phyloP scores from a whole-genome alignment of 2,888 invertebrate species.

The Dione juno region DNA sequence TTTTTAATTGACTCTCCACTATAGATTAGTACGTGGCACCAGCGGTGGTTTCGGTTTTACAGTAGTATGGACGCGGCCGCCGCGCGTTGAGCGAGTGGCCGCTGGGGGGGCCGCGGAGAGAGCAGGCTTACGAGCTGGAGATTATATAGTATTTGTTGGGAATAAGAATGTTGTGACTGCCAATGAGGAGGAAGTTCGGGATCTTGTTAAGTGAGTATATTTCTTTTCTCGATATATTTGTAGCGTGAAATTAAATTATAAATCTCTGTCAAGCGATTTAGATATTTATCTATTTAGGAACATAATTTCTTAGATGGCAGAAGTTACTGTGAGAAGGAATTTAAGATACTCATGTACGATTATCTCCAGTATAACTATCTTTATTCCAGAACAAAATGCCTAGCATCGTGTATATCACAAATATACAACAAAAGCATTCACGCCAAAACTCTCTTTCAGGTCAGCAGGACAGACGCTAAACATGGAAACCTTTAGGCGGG shows the following conservation, averaged over 20 bases:
- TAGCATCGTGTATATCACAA: no score
- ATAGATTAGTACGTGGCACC: constrained; percentile 76
- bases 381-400: neutral
- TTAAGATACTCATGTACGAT: no score
- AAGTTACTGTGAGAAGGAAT: no score
- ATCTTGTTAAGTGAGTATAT: constrained; percentile 86
- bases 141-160: constrained; percentile 94
- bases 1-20: no score
- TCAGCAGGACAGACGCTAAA: constrained; percentile 88
- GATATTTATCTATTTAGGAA: no score
- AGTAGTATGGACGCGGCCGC: constrained; percentile 94
- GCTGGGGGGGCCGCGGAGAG: constrained; percentile 91
- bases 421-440: neutral
- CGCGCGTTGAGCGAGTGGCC: constrained; percentile 92
- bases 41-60: constrained; percentile 92
- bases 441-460: constrained; percentile 54
- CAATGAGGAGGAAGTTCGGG: constrained; percentile 86
- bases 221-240: no score
- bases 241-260: no score
- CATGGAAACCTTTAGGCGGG: constrained; percentile 88
- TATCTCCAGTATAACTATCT: no score
- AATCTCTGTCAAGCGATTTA: no score
- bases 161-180: constrained; percentile 93
- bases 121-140: constrained; percentile 92
- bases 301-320: no score